Conservation (phyloP, 2,888 invertebrate species). For the Clepsis dumicolana region DNA sequence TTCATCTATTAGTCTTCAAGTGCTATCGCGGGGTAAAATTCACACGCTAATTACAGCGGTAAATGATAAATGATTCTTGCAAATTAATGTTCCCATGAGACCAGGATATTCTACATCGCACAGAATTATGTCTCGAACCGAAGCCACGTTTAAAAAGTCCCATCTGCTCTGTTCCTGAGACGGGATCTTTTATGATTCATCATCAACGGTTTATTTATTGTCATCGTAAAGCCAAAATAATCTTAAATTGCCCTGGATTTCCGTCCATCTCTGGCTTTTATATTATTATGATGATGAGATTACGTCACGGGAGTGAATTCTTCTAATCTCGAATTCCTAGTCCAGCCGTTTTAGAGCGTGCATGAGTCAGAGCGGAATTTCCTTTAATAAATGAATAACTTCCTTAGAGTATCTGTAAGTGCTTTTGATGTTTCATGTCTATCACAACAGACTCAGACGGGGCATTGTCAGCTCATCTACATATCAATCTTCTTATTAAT, state of each 20-base stretch:
- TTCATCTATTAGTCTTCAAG: slow-evolving; percentile 27
- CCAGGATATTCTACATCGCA: slow-evolving; percentile 5
- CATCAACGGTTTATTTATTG: slow-evolving; percentile 36
- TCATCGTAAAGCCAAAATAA: slow-evolving; percentile 40
- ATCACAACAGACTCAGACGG: neutral
- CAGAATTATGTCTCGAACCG: slow-evolving; percentile 10
- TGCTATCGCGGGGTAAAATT: slow-evolving; percentile 31
- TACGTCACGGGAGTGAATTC: slow-evolving; percentile 33
- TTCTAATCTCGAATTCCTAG: slow-evolving; percentile 35
- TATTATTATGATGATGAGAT: slow-evolving; percentile 20
- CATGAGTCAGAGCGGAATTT: slow-evolving; percentile 37
- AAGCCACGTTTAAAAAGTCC: slow-evolving; percentile 24
- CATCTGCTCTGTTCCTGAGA: slow-evolving; percentile 39
- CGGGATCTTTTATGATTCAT: slow-evolving; percentile 36
- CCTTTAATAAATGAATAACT: slow-evolving; percentile 31
- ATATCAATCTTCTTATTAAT: slow-evolving; percentile 15
- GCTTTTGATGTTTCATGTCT: neutral
- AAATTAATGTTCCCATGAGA: slow-evolving; percentile 36
- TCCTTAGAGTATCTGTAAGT: slow-evolving; percentile 8
- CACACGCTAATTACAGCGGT: slow-evolving; percentile 38
- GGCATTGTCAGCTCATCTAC: slow-evolving; percentile 2
- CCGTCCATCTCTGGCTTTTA: slow-evolving; percentile 17
- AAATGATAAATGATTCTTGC: slow-evolving; percentile 42
- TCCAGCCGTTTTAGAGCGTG: slow-evolving; percentile 13
- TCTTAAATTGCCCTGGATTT: slow-evolving; percentile 25